Percentiles rank a stretch among this genome's conserved stretches.
Evolutionary conservation across 2,888 invertebrate genomes (phyloP).

Genomic region (Andrena camellia): DNA sequence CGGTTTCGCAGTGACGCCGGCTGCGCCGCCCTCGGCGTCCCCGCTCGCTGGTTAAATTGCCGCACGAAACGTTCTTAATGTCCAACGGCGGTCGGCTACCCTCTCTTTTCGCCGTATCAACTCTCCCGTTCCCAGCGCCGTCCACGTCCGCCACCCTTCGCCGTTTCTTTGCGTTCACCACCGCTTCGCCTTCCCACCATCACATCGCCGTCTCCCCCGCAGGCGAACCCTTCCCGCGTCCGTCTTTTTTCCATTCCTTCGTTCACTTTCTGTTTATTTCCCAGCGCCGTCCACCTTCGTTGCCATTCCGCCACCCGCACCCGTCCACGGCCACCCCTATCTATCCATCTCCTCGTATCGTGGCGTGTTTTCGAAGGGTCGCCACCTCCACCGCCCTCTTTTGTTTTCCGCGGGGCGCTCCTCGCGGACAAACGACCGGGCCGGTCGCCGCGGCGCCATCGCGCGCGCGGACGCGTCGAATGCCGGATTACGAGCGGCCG

Average conservation of each 20-base stretch:
- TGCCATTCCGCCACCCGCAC: not conserved
- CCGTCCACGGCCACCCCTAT: slow-evolving; percentile 7
- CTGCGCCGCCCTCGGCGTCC: slow-evolving; percentile 65
- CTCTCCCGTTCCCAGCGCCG: slow-evolving; percentile 32
- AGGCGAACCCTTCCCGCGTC: slow-evolving; percentile 22
- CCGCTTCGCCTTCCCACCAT: not conserved
- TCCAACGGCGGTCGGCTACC: slow-evolving; percentile 68
- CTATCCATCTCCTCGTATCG: slow-evolving; percentile 52
- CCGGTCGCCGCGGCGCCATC: slow-evolving; percentile 60
- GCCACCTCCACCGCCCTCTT: slow-evolving; percentile 42
- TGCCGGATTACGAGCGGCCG: slow-evolving; percentile 70
- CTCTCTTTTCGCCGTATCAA: slow-evolving; percentile 45
- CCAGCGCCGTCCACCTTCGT: slow-evolving; percentile 24
- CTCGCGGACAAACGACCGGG: slow-evolving; percentile 61
- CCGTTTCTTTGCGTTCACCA: slow-evolving; percentile 4
- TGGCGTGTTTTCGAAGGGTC: slow-evolving; percentile 67
- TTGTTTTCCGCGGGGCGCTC: slow-evolving; percentile 62
- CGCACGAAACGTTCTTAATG: slow-evolving; percentile 78
- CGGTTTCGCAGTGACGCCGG: slow-evolving; percentile 60
- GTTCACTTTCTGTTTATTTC: slow-evolving; percentile 37
- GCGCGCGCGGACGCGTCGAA: slow-evolving; percentile 59
- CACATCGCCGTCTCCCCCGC: not conserved
- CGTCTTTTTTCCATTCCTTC: slow-evolving; percentile 33
- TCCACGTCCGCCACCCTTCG: slow-evolving; percentile 13
- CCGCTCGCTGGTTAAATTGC: slow-evolving; percentile 75